Percentiles rank a stretch among this genome's conserved stretches.
Conservation (phyloP, 2,797 vertebrate species). For the Pterois miles region DNA sequence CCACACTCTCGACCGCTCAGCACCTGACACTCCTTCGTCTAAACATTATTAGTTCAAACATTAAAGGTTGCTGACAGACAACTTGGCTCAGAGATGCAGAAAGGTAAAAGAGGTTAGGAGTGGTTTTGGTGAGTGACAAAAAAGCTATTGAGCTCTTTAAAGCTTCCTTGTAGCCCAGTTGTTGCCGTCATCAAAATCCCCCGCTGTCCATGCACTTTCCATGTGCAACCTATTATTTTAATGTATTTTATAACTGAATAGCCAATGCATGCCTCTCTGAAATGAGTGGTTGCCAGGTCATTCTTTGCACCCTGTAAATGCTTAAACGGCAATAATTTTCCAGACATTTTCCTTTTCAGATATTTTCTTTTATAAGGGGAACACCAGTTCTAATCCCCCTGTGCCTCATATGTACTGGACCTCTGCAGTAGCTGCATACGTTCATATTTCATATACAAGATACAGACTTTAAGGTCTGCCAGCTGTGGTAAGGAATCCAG, state of each 20-base stretch:
- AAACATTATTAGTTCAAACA: slow-evolving; percentile 32
- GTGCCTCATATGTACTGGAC: not conserved
- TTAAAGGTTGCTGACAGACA: slow-evolving; percentile 23
- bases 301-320: slow-evolving; percentile 41
- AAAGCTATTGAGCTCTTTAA: slow-evolving; percentile 16
- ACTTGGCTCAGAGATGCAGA: not conserved
- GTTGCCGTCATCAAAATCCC: slow-evolving; percentile 3
- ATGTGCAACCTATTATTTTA: slow-evolving; percentile 44
- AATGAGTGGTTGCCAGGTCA: slow-evolving; percentile 13
- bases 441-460: slow-evolving; percentile 10
- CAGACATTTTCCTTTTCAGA: slow-evolving; percentile 41
- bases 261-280: not conserved
- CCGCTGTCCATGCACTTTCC: slow-evolving; percentile 28
- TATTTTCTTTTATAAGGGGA: slow-evolving; percentile 18
- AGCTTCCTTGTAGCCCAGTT: slow-evolving; percentile 4
- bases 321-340: slow-evolving; percentile 25
- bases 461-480: not conserved
- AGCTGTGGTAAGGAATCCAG: not conserved
- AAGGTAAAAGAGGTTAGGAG: not conserved
- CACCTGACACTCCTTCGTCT: not conserved
- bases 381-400: slow-evolving; percentile 1
- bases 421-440: slow-evolving; percentile 10
- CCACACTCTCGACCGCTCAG: not conserved
- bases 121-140: slow-evolving; percentile 5
- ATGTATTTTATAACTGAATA: slow-evolving; percentile 15